phyloP scores from a whole-genome alignment of 2,888 invertebrate species.

The Lymantria dispar region DNA sequence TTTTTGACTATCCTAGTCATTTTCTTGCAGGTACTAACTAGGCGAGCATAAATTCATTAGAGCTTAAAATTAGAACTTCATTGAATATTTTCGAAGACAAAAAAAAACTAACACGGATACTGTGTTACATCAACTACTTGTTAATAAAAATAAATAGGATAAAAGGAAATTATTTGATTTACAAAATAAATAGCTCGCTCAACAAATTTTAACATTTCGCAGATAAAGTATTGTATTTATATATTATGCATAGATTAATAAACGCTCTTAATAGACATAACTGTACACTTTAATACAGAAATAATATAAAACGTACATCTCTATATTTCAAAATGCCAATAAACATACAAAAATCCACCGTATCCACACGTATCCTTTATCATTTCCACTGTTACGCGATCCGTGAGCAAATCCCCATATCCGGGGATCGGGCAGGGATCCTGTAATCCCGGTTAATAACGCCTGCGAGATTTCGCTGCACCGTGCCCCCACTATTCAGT shows the following conservation, averaged over 20 bases:
- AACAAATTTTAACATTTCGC: no score
- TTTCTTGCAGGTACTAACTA: constrained; percentile 3
- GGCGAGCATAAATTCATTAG: neutral
- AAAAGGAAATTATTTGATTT: no score
- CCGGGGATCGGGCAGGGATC: constrained; percentile 70
- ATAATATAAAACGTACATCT: neutral
- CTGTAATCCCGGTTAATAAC: constrained; percentile 81
- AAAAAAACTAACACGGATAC: no score
- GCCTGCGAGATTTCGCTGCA: constrained; percentile 48
- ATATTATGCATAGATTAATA: no score
- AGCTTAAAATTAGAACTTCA: no score
- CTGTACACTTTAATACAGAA: neutral
- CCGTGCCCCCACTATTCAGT: constrained; percentile 41
- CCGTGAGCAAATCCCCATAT: constrained; percentile 79
- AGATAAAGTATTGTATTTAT: no score
- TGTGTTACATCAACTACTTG: no score
- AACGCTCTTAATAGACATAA: neutral
- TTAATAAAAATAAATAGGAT: no score
- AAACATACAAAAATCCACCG: constrained; percentile 34
- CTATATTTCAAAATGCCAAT: constrained; percentile 26
- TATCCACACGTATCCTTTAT: constrained; percentile 70
- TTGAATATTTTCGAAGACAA: no score
- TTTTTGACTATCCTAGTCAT: constrained; percentile 14
- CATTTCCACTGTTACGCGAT: constrained; percentile 73
- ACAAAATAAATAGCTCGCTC: no score